These are phyloP conservation scores for Synaphobranchus kaupii DNA, from an alignment of 2,797 vertebrate species.

Conservation along the genomic window DNA sequence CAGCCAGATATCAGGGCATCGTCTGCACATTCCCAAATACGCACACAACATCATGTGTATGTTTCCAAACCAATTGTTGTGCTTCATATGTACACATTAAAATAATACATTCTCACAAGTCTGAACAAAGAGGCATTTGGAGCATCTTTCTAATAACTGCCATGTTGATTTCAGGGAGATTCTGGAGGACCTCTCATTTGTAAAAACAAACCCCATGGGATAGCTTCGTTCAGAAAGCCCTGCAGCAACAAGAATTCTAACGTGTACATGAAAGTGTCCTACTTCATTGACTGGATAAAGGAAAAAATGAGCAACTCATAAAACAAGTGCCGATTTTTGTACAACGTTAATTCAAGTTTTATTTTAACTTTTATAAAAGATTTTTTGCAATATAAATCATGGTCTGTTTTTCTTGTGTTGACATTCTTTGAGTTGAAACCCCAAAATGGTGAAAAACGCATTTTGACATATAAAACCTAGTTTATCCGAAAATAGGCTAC, in stretches of 20 bases:
- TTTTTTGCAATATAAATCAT: not conserved
- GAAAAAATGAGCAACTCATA: constrained; percentile 30
- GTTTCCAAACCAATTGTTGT: no score
- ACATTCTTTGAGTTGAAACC: no score
- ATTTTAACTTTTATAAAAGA: not conserved
- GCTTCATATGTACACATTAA: no score
- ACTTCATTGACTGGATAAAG: constrained; percentile 67
- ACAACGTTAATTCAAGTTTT: not conserved
- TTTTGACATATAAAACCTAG: no score
- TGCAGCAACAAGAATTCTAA: constrained; percentile 53
- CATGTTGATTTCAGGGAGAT: constrained; percentile 61
- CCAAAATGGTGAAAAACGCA: no score
- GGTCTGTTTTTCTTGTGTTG: not conserved
- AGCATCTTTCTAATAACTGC: not conserved
- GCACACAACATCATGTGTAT: no score
- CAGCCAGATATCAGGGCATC: no score
- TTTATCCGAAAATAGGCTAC: no score
- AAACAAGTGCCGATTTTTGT: not conserved
- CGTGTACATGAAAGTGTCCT: constrained; percentile 59
- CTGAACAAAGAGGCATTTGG: not conserved
- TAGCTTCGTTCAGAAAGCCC: not conserved
- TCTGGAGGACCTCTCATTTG: constrained; percentile 74
- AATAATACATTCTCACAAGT: no score
- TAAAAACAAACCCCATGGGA: constrained; percentile 47
- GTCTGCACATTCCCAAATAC: no score